phyloP scores from a whole-genome alignment of 64 coral and sea anemone genomes.

The Actinia equina region DNA sequence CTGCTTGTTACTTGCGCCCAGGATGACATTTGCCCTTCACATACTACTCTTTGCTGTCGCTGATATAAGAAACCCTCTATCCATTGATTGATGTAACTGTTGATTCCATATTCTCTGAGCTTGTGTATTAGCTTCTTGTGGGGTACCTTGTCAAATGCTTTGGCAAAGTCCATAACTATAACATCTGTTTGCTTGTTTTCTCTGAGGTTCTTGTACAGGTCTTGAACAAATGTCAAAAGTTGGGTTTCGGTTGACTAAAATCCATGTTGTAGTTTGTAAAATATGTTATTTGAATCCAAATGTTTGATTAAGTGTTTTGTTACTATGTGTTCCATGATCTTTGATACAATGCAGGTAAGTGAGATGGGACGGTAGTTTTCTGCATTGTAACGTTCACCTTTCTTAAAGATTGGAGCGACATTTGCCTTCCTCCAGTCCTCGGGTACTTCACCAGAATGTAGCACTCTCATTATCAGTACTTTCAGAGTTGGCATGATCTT shows the following conservation, averaged over 20 bases:
- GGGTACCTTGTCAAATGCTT: slow-evolving; percentile 18
- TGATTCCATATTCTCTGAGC: too few species aligned
- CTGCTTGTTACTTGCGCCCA: background rate
- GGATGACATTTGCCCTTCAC: background rate
- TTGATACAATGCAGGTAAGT: background rate
- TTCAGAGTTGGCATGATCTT: too few species aligned
- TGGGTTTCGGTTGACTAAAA: slow-evolving; percentile 31
- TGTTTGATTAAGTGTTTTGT: background rate
- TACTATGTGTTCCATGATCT: background rate
- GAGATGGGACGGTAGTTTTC: background rate
- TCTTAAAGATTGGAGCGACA: background rate
- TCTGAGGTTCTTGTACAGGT: background rate
- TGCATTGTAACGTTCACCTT: background rate
- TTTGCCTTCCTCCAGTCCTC: background rate
- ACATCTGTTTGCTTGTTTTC: slow-evolving; percentile 7
- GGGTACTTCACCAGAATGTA: background rate
- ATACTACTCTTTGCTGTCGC: too few species aligned
- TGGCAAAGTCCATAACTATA: slow-evolving; percentile 20
- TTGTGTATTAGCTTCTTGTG: background rate
- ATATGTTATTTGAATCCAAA: background rate
- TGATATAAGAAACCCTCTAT: too few species aligned
- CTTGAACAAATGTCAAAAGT: background rate
- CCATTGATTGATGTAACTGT: too few species aligned
- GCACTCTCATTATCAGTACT: too few species aligned
- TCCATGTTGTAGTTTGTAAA: background rate